A percentile compares a stretch with the other conserved stretches of the same genome.
These are phyloP conservation scores for Serinus canaria DNA, from an alignment of 2,113 vertebrate species.

Conservation along the genomic window DNA sequence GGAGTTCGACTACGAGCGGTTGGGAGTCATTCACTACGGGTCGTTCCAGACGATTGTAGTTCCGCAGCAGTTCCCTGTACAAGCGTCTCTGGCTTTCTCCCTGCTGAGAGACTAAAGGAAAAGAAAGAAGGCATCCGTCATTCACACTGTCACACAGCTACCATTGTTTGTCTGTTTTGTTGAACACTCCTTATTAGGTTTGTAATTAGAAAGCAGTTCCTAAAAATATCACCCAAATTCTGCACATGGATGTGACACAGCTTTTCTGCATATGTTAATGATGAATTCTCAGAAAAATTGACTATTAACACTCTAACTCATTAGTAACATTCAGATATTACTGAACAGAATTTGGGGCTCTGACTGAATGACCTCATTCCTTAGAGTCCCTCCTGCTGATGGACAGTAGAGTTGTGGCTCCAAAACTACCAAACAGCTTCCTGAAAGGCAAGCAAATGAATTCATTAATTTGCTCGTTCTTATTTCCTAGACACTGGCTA, in stretches of 20 bases:
- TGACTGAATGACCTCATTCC: not conserved
- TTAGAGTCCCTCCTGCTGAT: not conserved
- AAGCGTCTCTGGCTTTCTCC: conserved; percentile 84
- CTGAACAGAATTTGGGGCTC: not conserved
- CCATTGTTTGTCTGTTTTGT: not conserved
- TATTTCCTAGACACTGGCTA: not conserved
- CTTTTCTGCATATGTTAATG: not conserved
- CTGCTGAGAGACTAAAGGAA: conserved; percentile 76
- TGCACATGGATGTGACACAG: not conserved
- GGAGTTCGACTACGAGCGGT: conserved; percentile 82
- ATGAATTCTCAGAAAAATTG: not conserved
- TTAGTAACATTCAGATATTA: not conserved
- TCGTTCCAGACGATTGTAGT: conserved; percentile 86
- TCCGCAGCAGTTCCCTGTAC: conserved; percentile 83
- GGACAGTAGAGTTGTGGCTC: not conserved
- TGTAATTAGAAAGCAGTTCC: not conserved
- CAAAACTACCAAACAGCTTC: not conserved
- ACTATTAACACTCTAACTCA: not conserved
- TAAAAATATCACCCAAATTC: not conserved
- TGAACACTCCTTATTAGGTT: not conserved
- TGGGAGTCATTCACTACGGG: conserved; percentile 86
- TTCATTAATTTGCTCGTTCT: not conserved
- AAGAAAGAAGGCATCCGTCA: not conserved
- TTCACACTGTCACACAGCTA: not conserved
- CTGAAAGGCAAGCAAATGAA: not conserved